A percentile compares a stretch with the other conserved stretches of the same genome.
These are phyloP conservation scores for Phanerotoma sp. DNA, from an alignment of 2,888 invertebrate genomes.

Conservation along the genomic window DNA sequence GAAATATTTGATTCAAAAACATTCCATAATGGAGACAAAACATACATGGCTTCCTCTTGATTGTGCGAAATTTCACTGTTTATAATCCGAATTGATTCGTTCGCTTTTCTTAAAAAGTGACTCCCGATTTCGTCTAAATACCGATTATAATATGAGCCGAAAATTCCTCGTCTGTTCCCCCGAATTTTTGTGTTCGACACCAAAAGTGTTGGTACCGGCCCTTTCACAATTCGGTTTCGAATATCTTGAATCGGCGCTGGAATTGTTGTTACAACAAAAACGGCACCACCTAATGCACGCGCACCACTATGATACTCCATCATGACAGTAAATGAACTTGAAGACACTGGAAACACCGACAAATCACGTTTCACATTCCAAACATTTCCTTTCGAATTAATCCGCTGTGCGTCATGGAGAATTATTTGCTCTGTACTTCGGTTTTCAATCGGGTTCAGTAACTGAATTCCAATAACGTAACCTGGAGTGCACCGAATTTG, in stretches of 20 bases:
- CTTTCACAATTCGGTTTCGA: conserved; percentile 72
- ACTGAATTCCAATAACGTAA: conserved; percentile 84
- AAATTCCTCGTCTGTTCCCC: conserved; percentile 78
- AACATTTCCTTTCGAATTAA: conserved; percentile 60
- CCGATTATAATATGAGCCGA: conserved; percentile 84
- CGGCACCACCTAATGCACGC: conserved; percentile 78
- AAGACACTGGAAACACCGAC: conserved; percentile 86
- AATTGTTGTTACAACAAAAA: conserved; percentile 75
- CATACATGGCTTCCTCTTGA: conserved; percentile 75
- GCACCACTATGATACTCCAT: conserved; percentile 78
- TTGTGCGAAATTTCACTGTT: conserved; percentile 82
- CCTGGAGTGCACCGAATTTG: conserved; percentile 69
- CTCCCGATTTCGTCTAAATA: conserved; percentile 84
- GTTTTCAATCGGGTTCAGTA: conserved; percentile 87
- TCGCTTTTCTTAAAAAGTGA: conserved; percentile 82
- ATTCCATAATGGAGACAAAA: conserved; percentile 86
- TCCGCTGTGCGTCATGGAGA: conserved; percentile 74
- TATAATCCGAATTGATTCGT: conserved; percentile 80
- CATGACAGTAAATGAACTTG: conserved; percentile 78
- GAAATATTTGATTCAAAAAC: conserved; percentile 83
- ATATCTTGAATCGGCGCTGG: conserved; percentile 71
- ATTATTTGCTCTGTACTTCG: conserved; percentile 82
- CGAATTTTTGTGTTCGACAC: conserved; percentile 74
- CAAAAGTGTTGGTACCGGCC: conserved; percentile 76
- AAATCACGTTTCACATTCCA: conserved; percentile 84